A percentile compares a stretch with the other conserved stretches of the same genome.
Conservation (phyloP, 2,888 invertebrate species). For the Apocheima hispidaria region DNA sequence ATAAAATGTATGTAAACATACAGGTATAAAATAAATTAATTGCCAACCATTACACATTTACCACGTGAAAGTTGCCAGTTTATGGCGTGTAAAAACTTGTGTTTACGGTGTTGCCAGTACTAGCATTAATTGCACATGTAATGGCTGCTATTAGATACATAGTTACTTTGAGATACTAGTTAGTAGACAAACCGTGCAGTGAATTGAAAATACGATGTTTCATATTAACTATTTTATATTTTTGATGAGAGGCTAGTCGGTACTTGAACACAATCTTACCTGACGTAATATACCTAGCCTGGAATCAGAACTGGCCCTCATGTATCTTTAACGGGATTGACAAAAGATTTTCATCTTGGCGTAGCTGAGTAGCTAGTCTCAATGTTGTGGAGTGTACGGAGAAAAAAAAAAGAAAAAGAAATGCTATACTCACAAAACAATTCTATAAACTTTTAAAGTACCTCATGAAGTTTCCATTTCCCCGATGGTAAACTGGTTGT, state of each 20-base stretch:
- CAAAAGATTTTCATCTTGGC: too few relatives aligned
- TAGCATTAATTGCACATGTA: conserved; percentile 33
- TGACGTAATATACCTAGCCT: too few relatives aligned
- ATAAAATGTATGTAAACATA: conserved; percentile 8
- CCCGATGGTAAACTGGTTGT: not conserved
- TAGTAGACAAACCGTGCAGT: not conserved
- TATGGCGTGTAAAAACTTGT: conserved; percentile 37
- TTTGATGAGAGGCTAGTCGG: too few relatives aligned
- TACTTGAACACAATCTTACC: too few relatives aligned
- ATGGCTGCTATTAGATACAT: conserved; percentile 29
- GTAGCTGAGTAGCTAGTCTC: too few relatives aligned
- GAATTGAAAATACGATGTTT: not conserved
- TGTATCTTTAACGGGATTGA: too few relatives aligned
- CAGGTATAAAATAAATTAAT: conserved; percentile 24
- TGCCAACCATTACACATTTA: conserved; percentile 22
- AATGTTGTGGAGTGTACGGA: too few relatives aligned
- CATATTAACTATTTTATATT: too few relatives aligned
- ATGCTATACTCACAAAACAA: too few relatives aligned
- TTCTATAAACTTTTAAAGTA: not conserved
- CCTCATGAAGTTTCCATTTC: not conserved
- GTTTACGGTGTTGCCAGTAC: conserved; percentile 32
- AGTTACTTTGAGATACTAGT: conserved; percentile 17
- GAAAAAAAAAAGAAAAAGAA: too few relatives aligned
- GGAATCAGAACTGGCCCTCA: too few relatives aligned
- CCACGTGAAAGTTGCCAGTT: conserved; percentile 38